Conservation (phyloP, 2,888 invertebrate species). For the Rutpela maculata region DNA sequence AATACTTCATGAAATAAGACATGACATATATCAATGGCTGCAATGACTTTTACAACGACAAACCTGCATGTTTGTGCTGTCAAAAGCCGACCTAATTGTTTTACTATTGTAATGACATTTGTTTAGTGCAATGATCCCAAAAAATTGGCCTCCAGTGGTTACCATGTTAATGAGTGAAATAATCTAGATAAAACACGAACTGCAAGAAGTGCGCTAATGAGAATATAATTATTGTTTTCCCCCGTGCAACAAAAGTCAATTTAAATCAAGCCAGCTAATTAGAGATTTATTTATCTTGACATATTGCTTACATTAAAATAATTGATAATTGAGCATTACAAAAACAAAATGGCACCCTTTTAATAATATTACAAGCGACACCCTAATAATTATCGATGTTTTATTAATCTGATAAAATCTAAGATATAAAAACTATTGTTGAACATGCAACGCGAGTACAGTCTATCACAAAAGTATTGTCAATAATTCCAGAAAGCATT, state of each 20-base stretch:
- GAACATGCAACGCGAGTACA: not conserved
- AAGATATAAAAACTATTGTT: not conserved
- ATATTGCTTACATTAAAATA: conserved; percentile 14
- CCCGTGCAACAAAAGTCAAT: not conserved
- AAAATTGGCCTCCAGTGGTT: too few relatives aligned
- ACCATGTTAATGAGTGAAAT: too few relatives aligned
- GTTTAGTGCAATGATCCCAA: too few relatives aligned
- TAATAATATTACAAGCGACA: not conserved
- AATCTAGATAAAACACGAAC: not conserved
- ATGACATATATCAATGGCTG: too few relatives aligned
- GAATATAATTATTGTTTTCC: not conserved
- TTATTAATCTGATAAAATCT: conserved; percentile 18
- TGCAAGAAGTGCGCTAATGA: not conserved
- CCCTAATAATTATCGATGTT: conserved; percentile 13
- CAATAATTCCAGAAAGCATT: not conserved
- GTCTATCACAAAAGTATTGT: not conserved
- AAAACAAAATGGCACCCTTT: conserved; percentile 13
- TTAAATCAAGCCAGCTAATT: not conserved
- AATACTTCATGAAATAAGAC: too few relatives aligned
- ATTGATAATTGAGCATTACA: conserved; percentile 10
- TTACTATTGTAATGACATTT: too few relatives aligned
- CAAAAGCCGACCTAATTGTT: too few relatives aligned
- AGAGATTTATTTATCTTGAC: conserved; percentile 2
- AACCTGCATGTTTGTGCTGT: too few relatives aligned
- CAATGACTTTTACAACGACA: too few relatives aligned